phyloP scores from a whole-genome alignment of 1,140 invertebrate species.

The Drosophila obscura region DNA sequence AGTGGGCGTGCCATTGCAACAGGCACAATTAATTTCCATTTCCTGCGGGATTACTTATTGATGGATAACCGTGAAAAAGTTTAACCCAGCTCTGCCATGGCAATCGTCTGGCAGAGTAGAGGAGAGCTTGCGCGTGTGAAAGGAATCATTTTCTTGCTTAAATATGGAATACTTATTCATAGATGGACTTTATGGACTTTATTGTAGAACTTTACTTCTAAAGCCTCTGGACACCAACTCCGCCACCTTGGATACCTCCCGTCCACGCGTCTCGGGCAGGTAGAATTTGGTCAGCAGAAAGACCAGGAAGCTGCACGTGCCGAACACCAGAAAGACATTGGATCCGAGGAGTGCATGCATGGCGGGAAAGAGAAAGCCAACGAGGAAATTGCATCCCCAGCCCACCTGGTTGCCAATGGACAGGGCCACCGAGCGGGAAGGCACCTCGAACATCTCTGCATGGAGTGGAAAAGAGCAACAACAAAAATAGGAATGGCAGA shows the following conservation, averaged over 20 bases:
- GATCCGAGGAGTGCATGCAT: constrained; percentile 86
- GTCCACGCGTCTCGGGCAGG: constrained; percentile 89
- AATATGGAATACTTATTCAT: background rate
- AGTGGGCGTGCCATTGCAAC: too few species aligned
- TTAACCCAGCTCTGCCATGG: too few species aligned
- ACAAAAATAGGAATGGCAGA: background rate
- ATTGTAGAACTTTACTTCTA: constrained; percentile 41
- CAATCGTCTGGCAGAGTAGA: too few species aligned
- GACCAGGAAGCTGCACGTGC: constrained; percentile 85
- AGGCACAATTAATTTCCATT: too few species aligned
- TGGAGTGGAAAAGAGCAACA: background rate
- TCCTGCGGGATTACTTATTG: too few species aligned
- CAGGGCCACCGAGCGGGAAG: constrained; percentile 92
- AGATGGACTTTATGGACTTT: background rate
- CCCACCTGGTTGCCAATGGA: constrained; percentile 88
- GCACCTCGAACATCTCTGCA: constrained; percentile 93
- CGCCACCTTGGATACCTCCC: constrained; percentile 86
- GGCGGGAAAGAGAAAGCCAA: constrained; percentile 91
- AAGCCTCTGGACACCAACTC: constrained; percentile 84
- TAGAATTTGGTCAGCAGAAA: constrained; percentile 87
- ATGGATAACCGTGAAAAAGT: too few species aligned
- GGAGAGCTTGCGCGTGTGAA: too few species aligned
- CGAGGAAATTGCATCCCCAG: constrained; percentile 94
- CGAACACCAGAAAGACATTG: constrained; percentile 89
- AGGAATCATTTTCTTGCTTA: too few species aligned